These are phyloP conservation scores for Pediacus dermestoides DNA, from an alignment of 2,888 invertebrate species.

Conservation along the genomic window DNA sequence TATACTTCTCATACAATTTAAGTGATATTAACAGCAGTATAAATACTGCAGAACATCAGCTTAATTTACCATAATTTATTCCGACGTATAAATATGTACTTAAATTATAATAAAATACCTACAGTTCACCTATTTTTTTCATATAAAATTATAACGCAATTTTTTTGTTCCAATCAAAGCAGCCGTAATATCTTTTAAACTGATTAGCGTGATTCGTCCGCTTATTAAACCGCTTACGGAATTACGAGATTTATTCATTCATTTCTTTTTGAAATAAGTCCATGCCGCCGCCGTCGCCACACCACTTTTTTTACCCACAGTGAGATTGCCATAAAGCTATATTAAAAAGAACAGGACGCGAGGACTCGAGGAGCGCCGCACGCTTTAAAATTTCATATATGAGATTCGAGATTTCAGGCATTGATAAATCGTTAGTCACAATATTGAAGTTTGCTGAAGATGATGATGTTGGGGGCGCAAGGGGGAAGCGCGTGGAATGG, in stretches of 20 bases:
- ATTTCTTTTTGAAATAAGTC: neutral
- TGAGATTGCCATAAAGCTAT: slow-evolving; percentile 2
- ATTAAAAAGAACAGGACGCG: slow-evolving; percentile 5
- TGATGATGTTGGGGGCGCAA: too few species aligned
- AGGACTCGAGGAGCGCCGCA: slow-evolving; percentile 2
- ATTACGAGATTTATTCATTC: slow-evolving; percentile 4
- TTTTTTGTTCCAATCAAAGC: too few species aligned
- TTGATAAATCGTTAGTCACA: slow-evolving; percentile 28
- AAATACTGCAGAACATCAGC: too few species aligned
- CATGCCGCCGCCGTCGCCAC: neutral
- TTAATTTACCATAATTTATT: too few species aligned
- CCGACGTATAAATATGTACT: too few species aligned
- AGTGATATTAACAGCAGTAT: too few species aligned
- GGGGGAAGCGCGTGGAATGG: slow-evolving; percentile 12
- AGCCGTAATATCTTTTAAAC: too few species aligned
- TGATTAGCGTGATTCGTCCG: slow-evolving; percentile 5
- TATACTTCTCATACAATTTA: too few species aligned
- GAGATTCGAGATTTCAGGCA: slow-evolving; percentile 14
- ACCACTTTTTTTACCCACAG: neutral
- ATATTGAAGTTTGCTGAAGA: slow-evolving; percentile 29
- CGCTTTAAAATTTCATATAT: slow-evolving; percentile 13
- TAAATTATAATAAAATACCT: too few species aligned
- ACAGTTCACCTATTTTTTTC: too few species aligned
- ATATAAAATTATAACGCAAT: too few species aligned
- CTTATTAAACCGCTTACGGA: slow-evolving; percentile 5